Evolutionary conservation across 2,113 vertebrate genomes (phyloP), one percentile per base, ranked within the genome.

Genomic region (Leucosticte australis): DNA sequence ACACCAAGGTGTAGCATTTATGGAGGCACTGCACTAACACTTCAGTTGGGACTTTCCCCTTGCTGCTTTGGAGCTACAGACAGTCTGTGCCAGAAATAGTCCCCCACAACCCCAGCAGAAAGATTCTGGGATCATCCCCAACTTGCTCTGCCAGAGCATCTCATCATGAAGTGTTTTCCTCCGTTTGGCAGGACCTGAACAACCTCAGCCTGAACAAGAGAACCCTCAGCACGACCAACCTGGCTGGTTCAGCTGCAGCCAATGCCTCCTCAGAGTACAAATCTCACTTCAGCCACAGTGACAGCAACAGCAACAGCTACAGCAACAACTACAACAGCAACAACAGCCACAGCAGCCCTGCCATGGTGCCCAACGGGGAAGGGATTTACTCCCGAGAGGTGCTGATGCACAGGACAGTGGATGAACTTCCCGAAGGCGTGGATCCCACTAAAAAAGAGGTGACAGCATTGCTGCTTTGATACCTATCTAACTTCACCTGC

Each of bases 361-460:
- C n/a, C 89, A 56, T 57, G 79, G 77, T 17, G 73, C 85, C 69
- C 88, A 92, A 96, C 2, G 78, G 92, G 6, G 77, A 89, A 6
- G 90, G 68, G 10, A 5, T 64, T 91, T 96, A 96, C 81, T 89
- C 98, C 95, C 26, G 96, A 95, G 93, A 97, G 49, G 84, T 98
- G 69, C 96, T 98, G 30, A 57, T 98, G 71, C 97, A 98, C 96
- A 98, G 97, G 89, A 64, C 93, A 0, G 67, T 98, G 26, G 97
- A 95, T 31, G 98, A 99, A 19, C 98, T 98, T 37, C 98, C 98
- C 2, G 89, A 97, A 19, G 98, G 98, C 5, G 98, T 98, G 95
- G 98, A 99, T 92, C 98, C 99, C 74, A 83, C 92, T 56, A 98
- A 94, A 79, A 98, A 97, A 95, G 99, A 99, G 98, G 99, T 99